Evolutionary conservation across 2,113 vertebrate genomes (phyloP), one percentile per base, ranked within the genome.

Genomic region (Psilopsiagon aymara): DNA sequence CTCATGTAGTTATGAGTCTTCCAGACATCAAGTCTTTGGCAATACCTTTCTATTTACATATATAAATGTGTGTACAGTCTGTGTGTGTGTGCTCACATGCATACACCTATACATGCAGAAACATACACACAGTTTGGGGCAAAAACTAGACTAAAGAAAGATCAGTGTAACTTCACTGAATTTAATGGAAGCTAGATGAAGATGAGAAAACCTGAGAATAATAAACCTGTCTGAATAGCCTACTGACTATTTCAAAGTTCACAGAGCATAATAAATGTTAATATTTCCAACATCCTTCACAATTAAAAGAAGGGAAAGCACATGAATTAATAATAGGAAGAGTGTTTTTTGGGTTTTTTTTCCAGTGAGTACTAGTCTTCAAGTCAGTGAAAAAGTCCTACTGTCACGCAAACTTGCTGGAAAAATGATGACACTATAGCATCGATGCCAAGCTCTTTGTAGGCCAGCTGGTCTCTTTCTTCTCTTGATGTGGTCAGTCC

Each of bases 11-110:
- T 80, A 27, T 0, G 6, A 88, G 85, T 57, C 66, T 92, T 74
- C 60, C 10, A 3, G 79, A 90, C 60, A 44, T 49, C 12, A 59
- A n/a, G 68, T 33, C 80, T 90, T 91, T 83, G 1, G 1, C 68
- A 81, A 63, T 13, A 9, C 41, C 59, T 28, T 86, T 68, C 49
- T 77, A 17, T 73, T 46, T 82, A 19, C 7, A 7, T 13, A 31
- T 14, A 43, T 6, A 66, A 52, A 77, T 0, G 1, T 1, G 7
- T 11, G 31, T 17, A 41, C 3, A 20, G 53, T 7, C 4, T 29
- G 2, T 18, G 35, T 23, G 9, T 13, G 13, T 0, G 0, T 15
- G 3, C 35, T 68, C 28, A 43, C 49, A 8, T 9, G 28, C 17
- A 55, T 2, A 24, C 9, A 25, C 21, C 27, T 10, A 46, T 2